phyloP scores from a whole-genome alignment of 2,797 vertebrate species.

The Sphaeramia orbicularis region DNA sequence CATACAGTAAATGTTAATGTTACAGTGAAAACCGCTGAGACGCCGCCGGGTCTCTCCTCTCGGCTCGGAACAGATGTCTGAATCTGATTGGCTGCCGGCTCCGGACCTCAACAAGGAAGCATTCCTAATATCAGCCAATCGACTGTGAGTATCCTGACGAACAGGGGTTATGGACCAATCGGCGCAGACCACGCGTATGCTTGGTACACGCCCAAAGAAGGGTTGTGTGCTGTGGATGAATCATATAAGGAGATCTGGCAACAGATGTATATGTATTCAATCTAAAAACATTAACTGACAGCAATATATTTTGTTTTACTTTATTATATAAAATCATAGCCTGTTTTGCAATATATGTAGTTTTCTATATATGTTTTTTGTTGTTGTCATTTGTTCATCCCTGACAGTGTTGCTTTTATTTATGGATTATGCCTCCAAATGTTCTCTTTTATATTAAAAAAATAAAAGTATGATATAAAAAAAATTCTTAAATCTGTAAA shows the following conservation, averaged over 20 bases:
- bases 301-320: too few species aligned
- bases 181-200: conserved; percentile 76
- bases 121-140: conserved; percentile 62
- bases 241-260: too few species aligned
- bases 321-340: too few species aligned
- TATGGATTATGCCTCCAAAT: too few species aligned
- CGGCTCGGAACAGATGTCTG: conserved; percentile 87
- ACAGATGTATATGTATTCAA: not conserved
- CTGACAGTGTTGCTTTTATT: too few species aligned
- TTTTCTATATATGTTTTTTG: too few species aligned
- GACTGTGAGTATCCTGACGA: not conserved
- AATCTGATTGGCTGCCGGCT: conserved; percentile 79
- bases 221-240: conserved; percentile 21
- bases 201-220: conserved; percentile 61
- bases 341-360: too few species aligned
- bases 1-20: conserved; percentile 28
- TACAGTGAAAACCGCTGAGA: conserved; percentile 38
- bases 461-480: too few species aligned
- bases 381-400: too few species aligned
- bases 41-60: conserved; percentile 75
- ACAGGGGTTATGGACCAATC: conserved; percentile 70
- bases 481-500: too few species aligned
- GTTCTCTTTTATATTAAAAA: too few species aligned
- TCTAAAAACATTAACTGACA: not conserved
- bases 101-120: conserved; percentile 48